A percentile compares a stretch with the other conserved stretches of the same genome.
These are phyloP conservation scores for Harpalus rubripes DNA, from an alignment of 2,888 invertebrate species.

Conservation along the genomic window DNA sequence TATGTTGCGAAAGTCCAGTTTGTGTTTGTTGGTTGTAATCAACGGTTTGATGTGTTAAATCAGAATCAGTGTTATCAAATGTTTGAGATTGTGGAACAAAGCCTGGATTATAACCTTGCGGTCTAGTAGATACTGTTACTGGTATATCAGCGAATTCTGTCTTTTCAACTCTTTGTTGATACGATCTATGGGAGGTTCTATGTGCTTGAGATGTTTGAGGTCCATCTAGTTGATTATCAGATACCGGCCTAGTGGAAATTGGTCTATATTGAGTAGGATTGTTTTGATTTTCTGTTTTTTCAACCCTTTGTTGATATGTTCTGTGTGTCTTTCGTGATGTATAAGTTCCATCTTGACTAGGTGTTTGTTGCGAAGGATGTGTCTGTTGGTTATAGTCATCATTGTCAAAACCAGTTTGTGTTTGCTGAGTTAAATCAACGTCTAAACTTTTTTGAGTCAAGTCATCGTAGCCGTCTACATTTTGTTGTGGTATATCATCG, in stretches of 20 bases:
- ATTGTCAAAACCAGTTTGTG: constrained; percentile 28
- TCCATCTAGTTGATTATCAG: constrained; percentile 71
- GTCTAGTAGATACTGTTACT: constrained; percentile 65
- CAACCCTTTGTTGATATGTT: constrained; percentile 72
- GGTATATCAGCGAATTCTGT: constrained; percentile 65
- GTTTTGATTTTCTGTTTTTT: constrained; percentile 67
- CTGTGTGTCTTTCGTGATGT: constrained; percentile 70
- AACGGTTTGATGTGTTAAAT: constrained; percentile 11
- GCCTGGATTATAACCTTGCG: neutral
- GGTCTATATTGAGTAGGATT: neutral
- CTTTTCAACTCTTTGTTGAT: constrained; percentile 69
- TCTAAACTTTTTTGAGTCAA: constrained; percentile 11
- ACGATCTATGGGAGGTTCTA: constrained; percentile 71
- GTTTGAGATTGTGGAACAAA: constrained; percentile 70
- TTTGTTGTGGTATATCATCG: constrained; percentile 69
- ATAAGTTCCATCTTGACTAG: constrained; percentile 67
- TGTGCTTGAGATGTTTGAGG: constrained; percentile 69
- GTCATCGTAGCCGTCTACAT: constrained; percentile 46
- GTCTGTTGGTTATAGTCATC: constrained; percentile 67
- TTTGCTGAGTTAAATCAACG: constrained; percentile 16
- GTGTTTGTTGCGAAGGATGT: constrained; percentile 70
- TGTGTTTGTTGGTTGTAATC: neutral
- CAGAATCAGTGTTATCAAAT: neutral
- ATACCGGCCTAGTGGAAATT: neutral
- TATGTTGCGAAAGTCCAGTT: constrained; percentile 60